Percentiles rank a stretch among this genome's conserved stretches.
These are phyloP conservation scores for Cathartes aura DNA, from an alignment of 2,113 vertebrate genomes.

Conservation along the genomic window DNA sequence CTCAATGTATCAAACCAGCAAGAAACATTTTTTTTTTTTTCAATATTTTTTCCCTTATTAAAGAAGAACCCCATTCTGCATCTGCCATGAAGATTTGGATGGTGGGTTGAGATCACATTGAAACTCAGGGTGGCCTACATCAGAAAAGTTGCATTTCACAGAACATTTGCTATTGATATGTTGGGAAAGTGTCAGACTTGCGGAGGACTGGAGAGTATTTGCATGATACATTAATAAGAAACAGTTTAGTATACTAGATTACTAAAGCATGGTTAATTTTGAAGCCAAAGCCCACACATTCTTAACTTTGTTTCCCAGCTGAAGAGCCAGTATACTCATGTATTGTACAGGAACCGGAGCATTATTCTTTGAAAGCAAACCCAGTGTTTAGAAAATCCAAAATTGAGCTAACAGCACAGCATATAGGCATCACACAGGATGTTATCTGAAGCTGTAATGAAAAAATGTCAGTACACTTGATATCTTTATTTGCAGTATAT, in stretches of 20 bases:
- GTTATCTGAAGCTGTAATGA: constrained; percentile 64
- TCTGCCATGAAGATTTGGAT: constrained; percentile 65
- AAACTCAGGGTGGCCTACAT: constrained; percentile 77
- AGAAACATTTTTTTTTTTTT: background rate
- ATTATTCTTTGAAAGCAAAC: constrained; percentile 76
- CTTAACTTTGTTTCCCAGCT: constrained; percentile 72
- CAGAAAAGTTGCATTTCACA: constrained; percentile 65
- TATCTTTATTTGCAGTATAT: constrained; percentile 68
- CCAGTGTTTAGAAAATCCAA: constrained; percentile 65
- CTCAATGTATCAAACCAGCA: background rate
- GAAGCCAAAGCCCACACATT: constrained; percentile 78
- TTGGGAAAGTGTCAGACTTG: constrained; percentile 78
- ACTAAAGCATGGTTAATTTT: constrained; percentile 76
- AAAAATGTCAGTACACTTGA: constrained; percentile 60
- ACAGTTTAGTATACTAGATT: constrained; percentile 78
- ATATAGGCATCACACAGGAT: constrained; percentile 58
- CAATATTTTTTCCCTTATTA: background rate
- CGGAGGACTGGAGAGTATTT: constrained; percentile 64
- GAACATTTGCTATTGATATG: constrained; percentile 82
- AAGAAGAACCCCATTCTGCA: background rate
- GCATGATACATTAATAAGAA: constrained; percentile 83
- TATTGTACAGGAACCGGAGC: constrained; percentile 39
- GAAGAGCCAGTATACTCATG: constrained; percentile 49
- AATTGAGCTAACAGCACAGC: constrained; percentile 56
- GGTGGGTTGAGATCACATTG: constrained; percentile 51